Evolutionary conservation across 2,113 vertebrate species (phyloP), one percentile per base, ranked within the genome.

Genomic region (Rhinolophus ferrumequinum): DNA sequence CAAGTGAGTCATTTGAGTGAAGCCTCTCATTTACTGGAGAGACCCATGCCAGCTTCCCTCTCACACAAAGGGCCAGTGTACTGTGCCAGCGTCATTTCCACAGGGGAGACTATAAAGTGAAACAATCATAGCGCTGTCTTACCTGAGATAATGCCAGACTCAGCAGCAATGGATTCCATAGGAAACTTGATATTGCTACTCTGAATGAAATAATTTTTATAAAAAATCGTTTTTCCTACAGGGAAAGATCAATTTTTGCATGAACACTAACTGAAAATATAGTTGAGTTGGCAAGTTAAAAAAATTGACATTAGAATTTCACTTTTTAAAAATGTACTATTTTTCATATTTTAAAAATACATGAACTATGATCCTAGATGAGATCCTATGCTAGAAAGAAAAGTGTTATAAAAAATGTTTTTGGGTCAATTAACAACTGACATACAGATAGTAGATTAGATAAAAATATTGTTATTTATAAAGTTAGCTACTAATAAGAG

Each of bases 1-100:
- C 76, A 79, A 41, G 52, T 83, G 85, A 96, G 66, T 94, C 58
- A 84, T 70, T 80, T 83, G 93, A 83, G 58, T 56, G 33, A n/a
- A 93, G 64, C 52, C 8, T 75, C 58, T 94, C 67, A 35, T 38
- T 93, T 58, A 56, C 30, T 80, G 66, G 58, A 88, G 35, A 30
- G 81, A 47, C 54, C 19, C 28, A 1, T 56, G 77, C 60, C 66
- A 80, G 56, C n/a, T 8, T 77, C n/a, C 30, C 38, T 66, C 28
- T 41, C 7, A 75, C 70, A 79, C 79, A 77, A 35, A 94, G 38
- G 56, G 76, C 80, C 62, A 82, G 73, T 44, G 8, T 50, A 18
- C 28, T 35, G 47, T 60, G 22, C 52, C 69, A 52, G 33, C 11
- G 4, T 60, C 79, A 28, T 70, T 58, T 85, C 56, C 38, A 58